Conservation (phyloP, 2,113 vertebrate genomes). For the Pyxicephalus adspersus region DNA sequence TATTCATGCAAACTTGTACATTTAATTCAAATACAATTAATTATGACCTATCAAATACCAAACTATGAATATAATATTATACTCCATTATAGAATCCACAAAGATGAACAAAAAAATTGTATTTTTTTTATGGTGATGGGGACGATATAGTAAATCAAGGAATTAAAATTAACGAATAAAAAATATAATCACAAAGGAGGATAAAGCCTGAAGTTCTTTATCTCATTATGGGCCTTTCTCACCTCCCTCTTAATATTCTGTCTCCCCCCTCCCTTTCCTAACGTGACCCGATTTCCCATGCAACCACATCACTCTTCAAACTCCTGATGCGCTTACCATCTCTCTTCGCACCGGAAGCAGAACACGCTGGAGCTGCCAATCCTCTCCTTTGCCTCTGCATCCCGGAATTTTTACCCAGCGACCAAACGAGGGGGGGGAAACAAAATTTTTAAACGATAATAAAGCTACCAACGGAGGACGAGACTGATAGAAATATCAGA, state of each 20-base stretch:
- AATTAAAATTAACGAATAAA: background rate
- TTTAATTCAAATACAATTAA: too few species aligned
- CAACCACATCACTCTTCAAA: constrained; percentile 9
- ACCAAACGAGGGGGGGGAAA: background rate
- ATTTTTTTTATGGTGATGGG: background rate
- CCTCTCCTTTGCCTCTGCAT: constrained; percentile 33
- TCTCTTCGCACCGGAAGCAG: constrained; percentile 46
- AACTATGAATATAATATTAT: background rate
- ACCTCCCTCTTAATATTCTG: constrained; percentile 16
- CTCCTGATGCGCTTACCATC: background rate
- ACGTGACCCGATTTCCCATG: constrained; percentile 27
- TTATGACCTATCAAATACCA: too few species aligned
- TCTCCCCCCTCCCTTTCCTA: constrained; percentile 24
- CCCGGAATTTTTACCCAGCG: constrained; percentile 41
- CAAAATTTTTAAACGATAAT: constrained; percentile 26
- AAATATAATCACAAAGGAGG: background rate
- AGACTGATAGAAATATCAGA: fast-evolving
- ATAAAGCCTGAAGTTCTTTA: background rate
- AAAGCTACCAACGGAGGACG: constrained; percentile 7
- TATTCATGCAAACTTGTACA: too few species aligned
- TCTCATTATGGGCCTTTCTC: too few species aligned
- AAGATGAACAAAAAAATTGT: background rate
- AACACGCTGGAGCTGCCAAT: constrained; percentile 52
- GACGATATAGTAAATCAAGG: background rate
- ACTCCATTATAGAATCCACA: background rate